These are phyloP conservation scores for Hippocampus kuda DNA, from an alignment of 2,797 vertebrate species.

Conservation along the genomic window DNA sequence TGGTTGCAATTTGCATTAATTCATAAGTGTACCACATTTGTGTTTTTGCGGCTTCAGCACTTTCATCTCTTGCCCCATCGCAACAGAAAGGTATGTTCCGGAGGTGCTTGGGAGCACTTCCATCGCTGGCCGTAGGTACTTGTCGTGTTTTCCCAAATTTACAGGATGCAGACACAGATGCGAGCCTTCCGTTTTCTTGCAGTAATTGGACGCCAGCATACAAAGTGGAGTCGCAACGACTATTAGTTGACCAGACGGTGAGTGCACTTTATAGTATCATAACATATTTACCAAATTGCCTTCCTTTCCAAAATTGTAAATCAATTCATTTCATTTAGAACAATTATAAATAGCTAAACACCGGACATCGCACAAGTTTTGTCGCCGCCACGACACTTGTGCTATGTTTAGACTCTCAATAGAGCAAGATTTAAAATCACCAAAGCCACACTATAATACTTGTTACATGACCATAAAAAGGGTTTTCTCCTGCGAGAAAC, in stretches of 20 bases:
- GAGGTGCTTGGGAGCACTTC: conserved; percentile 37
- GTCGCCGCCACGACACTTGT: not conserved
- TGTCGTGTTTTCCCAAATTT: conserved; percentile 23
- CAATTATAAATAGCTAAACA: not conserved
- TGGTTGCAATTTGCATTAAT: conserved; percentile 65
- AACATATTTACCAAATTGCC: not conserved
- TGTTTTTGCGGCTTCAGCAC: conserved; percentile 48
- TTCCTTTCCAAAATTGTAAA: not conserved
- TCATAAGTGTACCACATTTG: conserved; percentile 57
- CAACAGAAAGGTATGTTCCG: conserved; percentile 57
- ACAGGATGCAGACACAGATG: not conserved
- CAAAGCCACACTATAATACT: not conserved
- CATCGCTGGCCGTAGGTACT: conserved; percentile 31
- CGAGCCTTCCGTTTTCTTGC: not conserved
- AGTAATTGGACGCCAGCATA: not conserved
- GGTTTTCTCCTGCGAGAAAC: not conserved
- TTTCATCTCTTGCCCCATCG: conserved; percentile 58
- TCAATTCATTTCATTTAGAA: not conserved
- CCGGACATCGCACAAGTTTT: not conserved
- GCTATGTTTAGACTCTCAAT: not conserved
- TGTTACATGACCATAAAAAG: not conserved
- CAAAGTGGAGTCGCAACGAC: not conserved
- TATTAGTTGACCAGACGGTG: not conserved
- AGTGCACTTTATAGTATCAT: not conserved
- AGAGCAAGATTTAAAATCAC: not conserved